phyloP scores from a whole-genome alignment of 2,797 vertebrate genomes.

The Nasua narica region DNA sequence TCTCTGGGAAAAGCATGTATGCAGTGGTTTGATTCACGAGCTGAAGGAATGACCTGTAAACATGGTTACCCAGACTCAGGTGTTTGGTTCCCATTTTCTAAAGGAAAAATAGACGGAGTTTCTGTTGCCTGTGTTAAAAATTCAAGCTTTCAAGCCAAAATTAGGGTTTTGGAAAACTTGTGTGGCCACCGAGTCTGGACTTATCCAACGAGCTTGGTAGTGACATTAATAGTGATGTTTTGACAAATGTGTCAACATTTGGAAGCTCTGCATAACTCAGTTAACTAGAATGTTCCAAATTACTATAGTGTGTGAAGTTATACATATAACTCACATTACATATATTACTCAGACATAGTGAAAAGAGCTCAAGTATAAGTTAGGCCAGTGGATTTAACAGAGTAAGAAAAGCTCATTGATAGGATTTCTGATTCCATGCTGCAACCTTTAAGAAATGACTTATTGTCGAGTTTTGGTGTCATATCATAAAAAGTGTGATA shows the following conservation, averaged over 20 bases:
- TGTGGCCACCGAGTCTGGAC: neutral
- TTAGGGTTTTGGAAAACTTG: neutral
- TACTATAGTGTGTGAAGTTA: neutral
- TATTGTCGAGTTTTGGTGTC: neutral
- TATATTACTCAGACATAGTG: neutral
- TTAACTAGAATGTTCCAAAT: neutral
- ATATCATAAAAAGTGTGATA: neutral
- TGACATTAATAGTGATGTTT: neutral
- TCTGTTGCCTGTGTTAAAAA: neutral
- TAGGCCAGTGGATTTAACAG: neutral
- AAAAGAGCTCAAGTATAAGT: neutral
- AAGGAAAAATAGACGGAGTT: neutral
- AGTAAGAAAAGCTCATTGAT: neutral
- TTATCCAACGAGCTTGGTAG: neutral
- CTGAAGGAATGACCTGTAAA: neutral
- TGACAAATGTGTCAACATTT: neutral
- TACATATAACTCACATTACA: neutral
- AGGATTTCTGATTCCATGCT: neutral
- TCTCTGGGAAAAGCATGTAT: neutral
- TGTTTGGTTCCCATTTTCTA: neutral
- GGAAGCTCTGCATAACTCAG: neutral
- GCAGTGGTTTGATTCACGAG: neutral
- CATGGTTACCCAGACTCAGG: neutral
- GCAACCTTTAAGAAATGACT: neutral
- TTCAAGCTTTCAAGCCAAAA: conserved; percentile 16